A percentile compares a stretch with the other conserved stretches of the same genome.
Evolutionary conservation across 2,113 vertebrate genomes (phyloP).

Genomic region (Pomatorhinus ruficollis): DNA sequence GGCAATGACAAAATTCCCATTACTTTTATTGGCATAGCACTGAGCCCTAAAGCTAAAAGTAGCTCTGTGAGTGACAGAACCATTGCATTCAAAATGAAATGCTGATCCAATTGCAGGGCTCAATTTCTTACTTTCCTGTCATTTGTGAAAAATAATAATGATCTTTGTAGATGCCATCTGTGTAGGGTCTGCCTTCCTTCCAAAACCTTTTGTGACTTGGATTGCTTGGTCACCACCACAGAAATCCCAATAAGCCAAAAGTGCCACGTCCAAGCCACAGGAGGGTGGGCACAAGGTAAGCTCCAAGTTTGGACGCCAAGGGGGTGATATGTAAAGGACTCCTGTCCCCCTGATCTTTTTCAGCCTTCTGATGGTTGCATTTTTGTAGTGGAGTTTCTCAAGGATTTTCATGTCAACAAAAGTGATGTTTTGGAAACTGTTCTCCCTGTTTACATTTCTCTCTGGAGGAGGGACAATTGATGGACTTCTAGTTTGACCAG

Average conservation of each 20-base stretch:
- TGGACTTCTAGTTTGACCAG: too few species aligned
- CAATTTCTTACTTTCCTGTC: background rate
- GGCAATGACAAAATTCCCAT: background rate
- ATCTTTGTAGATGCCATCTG: background rate
- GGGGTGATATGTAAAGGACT: background rate
- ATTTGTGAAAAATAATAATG: background rate
- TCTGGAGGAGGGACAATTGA: too few species aligned
- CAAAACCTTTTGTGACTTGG: background rate
- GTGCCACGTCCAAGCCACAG: background rate
- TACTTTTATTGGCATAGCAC: slow-evolving; percentile 9
- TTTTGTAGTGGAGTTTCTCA: too few species aligned
- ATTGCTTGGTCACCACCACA: background rate
- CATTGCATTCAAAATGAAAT: background rate
- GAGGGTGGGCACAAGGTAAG: background rate
- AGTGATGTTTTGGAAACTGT: too few species aligned
- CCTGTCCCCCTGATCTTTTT: background rate
- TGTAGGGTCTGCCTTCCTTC: background rate
- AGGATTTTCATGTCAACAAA: too few species aligned
- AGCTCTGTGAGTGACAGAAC: background rate
- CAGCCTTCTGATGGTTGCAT: too few species aligned
- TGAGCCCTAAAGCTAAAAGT: slow-evolving; percentile 30
- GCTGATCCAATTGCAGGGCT: background rate
- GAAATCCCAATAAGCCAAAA: background rate
- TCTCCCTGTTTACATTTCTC: too few species aligned
- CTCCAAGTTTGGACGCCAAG: background rate